Base-by-base conservation (phyloP, 2,888 invertebrate species). In the Ecliptopera silaceata region DNA sequence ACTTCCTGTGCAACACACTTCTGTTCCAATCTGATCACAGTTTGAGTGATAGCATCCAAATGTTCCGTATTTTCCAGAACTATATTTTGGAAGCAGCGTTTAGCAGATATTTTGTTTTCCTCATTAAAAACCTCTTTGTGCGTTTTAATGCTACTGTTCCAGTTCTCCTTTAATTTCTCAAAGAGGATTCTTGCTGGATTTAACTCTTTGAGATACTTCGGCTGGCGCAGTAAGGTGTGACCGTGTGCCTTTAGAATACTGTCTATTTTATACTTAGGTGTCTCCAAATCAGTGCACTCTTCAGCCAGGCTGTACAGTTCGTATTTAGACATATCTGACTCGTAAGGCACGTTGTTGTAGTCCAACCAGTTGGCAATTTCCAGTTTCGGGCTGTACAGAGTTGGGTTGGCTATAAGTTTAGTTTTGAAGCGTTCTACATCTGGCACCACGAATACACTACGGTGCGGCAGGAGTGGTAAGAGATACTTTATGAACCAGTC, bases 311-410 rank as follows among this genome's bases (percentile, higher is more conserved):
- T 32, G 2, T 64, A 66, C 0, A 81, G 56, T n/a, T 75, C 69
- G 5, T 61, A 63, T 63, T 67, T 77, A 0, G 71, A 68, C 63
- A 70, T 66, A 2, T 55, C 43, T 0, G 47, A 12, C 1, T 66
- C 56, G 48, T 63, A 70, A 0, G 75, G 69, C 0, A 81, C 57
- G 0, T 68, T 49, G 17, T 75, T 58, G 0, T 43, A 32, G 0
- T 75, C 51, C 1, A 81, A 56, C 80, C 80, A 82, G 0, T 61
- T 39, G 0, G 63, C 66, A 59, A 74, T 74, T 4, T 75, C 63
- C 0, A 6, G 3, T 20, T 62, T 69, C 3, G 42, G 31, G 29
- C 68, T 70, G 20, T 67, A 47, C 0, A 63, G 26, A 0, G 64
- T 68, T 0, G 71, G 74, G 5, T 59, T 31, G 43, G 66, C 61